Base-by-base conservation (phyloP, 1,140 invertebrate genomes). In the Drosophila cardini region DNA sequence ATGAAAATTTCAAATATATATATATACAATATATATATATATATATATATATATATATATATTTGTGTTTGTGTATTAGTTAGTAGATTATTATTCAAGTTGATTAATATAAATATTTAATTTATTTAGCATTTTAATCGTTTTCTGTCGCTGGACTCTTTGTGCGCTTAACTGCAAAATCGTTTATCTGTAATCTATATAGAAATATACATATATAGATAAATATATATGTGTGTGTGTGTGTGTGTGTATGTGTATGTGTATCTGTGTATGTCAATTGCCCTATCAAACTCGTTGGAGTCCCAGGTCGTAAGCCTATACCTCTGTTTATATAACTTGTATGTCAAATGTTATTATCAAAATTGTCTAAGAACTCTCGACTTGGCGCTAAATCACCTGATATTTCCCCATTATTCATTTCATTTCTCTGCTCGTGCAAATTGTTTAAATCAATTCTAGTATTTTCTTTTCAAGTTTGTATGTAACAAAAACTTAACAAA, bases 131-230 rank as follows among this genome's bases (percentile, higher is more conserved):
- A 58, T 67, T 2, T 42, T 55, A 36, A 16, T 70, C 34, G n/a
- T 55, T 53, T 53, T 26, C 4, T 18, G 8, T 74, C 26, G 8
- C 36, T 89, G 83, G 83, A 87, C 83, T 77, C n/a, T 53, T 89
- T 87, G 84, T 87, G 83, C 80, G 83, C 80, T 84, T 87, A 64
- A 80, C 77, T 84, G 76, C 70, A 79, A 76, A 79, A 75, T 84
- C 30, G 32, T 9, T 58, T 36, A 15, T 30, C 18, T 50, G 58
- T 46, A 18, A 83, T 84, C 57, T 87, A 75, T 80, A 87, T 64
- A 86, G 81, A 87, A 78, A 72, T 76, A n/a, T 48, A 52, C 26
- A 15, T 30, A 38, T 16, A 36, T 36, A 18, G 4, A 13, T 26
- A 32, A n/a, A 15, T 11, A 4, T 30, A 15, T 53, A 30, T 53